Conservation (phyloP, 2,113 vertebrate genomes). For the Myocastor coypus region DNA sequence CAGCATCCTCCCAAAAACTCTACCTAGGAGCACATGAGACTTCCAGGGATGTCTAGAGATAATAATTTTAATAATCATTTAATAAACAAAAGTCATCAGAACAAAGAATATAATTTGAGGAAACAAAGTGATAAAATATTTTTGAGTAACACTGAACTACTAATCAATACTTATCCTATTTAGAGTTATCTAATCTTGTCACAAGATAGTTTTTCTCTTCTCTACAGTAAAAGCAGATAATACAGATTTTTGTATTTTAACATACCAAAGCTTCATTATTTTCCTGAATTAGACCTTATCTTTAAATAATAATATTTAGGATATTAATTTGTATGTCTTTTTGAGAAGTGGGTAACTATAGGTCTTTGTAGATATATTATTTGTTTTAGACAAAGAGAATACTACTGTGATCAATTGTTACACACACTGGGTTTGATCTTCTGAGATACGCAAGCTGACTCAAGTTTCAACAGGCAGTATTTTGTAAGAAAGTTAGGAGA, state of each 20-base stretch:
- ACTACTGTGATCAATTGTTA: neutral
- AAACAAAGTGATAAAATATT: neutral
- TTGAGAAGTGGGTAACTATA: neutral
- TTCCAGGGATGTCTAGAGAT: neutral
- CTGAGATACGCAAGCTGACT: neutral
- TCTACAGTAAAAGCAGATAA: neutral
- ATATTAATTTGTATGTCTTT: neutral
- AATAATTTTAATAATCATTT: neutral
- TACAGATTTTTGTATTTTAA: neutral
- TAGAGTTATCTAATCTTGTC: neutral
- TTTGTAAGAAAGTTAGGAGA: neutral
- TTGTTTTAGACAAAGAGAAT: neutral
- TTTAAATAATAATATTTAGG: neutral
- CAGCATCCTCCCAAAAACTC: no score
- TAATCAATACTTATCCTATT: neutral
- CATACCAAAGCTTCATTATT: neutral
- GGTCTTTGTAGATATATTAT: neutral
- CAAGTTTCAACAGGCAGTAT: neutral
- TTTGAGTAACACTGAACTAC: neutral
- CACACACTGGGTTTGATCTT: neutral
- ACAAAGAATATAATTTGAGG: neutral
- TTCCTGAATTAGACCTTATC: neutral
- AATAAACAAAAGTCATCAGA: constrained; percentile 3
- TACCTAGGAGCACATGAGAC: neutral
- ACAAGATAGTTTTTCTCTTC: neutral